These are phyloP conservation scores for Sturnira hondurensis DNA, from an alignment of 2,113 vertebrate species.

Conservation along the genomic window DNA sequence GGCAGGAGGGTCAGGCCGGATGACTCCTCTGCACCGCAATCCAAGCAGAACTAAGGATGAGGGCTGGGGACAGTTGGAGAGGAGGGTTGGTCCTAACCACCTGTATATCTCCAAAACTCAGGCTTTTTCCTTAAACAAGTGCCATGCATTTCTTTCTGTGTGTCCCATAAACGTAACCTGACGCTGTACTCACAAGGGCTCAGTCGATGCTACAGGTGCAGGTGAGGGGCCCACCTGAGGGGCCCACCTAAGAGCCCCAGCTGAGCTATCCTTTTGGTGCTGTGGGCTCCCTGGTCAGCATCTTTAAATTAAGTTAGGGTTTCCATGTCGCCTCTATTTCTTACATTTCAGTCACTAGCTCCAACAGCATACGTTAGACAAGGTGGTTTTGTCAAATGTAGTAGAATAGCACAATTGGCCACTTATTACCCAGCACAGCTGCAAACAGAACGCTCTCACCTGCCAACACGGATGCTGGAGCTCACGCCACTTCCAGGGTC, in stretches of 20 bases:
- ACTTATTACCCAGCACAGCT: not conserved
- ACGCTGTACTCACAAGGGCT: not conserved
- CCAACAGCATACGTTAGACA: not conserved
- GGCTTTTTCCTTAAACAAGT: not conserved
- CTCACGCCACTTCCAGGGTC: not conserved
- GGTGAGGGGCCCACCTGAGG: rapidly evolving
- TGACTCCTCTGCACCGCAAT: not conserved
- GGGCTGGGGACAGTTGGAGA: not conserved
- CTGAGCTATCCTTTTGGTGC: not conserved
- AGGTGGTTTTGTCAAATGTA: not conserved
- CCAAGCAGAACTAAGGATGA: not conserved
- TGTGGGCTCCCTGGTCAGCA: not conserved
- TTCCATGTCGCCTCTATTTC: not conserved
- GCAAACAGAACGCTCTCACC: not conserved
- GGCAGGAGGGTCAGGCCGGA: not conserved
- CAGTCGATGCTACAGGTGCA: not conserved
- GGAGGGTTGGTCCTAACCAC: not conserved
- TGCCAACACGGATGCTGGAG: not conserved
- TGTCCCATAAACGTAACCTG: not conserved
- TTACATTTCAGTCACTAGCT: not conserved
- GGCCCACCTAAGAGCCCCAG: too few species aligned
- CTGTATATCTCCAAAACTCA: not conserved
- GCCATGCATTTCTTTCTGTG: not conserved
- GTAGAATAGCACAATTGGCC: not conserved
- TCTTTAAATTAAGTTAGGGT: not conserved